A percentile compares a stretch with the other conserved stretches of the same genome.
Evolutionary conservation across 2,797 vertebrate genomes (phyloP).

Genomic region (Chaenodraco wilsoni): DNA sequence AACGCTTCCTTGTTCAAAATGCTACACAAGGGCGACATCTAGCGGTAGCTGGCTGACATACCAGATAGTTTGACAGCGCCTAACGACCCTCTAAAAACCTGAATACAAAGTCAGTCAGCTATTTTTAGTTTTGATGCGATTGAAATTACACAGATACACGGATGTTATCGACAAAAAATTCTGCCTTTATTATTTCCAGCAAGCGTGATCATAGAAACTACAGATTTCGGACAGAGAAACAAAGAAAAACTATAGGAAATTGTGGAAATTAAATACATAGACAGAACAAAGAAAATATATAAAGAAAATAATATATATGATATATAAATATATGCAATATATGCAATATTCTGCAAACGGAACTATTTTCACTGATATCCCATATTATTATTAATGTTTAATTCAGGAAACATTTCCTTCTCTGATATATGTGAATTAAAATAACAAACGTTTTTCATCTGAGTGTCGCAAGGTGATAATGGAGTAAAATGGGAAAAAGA

Average conservation of each 20-base stretch:
- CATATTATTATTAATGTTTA: not conserved
- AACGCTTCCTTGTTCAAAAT: conserved; percentile 57
- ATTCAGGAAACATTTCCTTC: not conserved
- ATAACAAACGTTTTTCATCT: too few species aligned
- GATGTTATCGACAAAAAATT: not conserved
- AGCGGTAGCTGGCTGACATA: not conserved
- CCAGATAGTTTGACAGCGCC: too few species aligned
- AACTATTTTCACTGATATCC: not conserved
- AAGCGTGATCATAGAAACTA: not conserved
- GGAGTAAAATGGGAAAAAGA: too few species aligned
- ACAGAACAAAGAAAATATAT: too few species aligned
- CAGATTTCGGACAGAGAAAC: not conserved
- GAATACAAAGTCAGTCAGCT: not conserved
- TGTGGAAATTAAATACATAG: too few species aligned
- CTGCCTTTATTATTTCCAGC: not conserved
- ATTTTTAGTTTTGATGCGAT: not conserved
- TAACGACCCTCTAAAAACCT: not conserved
- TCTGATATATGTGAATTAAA: not conserved
- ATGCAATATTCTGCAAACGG: not conserved
- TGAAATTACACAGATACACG: not conserved
- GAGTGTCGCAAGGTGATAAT: too few species aligned
- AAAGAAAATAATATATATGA: too few species aligned
- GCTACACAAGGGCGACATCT: conserved; percentile 53
- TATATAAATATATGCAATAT: too few species aligned
- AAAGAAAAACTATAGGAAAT: not conserved